A percentile compares a stretch with the other conserved stretches of the same genome.
Evolutionary conservation across 2,797 vertebrate species (phyloP).

Genomic region (Acanthurus tractus): DNA sequence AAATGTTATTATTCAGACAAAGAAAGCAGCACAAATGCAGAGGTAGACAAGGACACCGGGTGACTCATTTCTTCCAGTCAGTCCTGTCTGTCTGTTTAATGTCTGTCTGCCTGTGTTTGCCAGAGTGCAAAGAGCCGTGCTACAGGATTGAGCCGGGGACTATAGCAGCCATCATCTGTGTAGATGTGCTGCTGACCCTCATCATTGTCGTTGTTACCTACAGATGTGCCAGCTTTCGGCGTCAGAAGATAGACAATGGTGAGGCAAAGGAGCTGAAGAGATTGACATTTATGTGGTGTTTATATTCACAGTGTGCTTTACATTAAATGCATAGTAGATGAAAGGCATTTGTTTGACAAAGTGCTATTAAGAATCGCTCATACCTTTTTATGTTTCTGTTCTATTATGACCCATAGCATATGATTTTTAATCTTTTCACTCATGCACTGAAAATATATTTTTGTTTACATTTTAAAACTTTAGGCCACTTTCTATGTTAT

Average conservation of each 20-base stretch:
- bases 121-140: slow-evolving; percentile 70
- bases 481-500: background rate
- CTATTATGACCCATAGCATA: background rate
- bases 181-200: slow-evolving; percentile 82
- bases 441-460: background rate
- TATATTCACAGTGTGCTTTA: background rate
- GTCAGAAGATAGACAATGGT: slow-evolving; percentile 74
- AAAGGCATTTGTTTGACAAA: background rate
- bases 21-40: background rate
- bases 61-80: slow-evolving; percentile 51
- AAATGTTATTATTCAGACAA: background rate
- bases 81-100: slow-evolving; percentile 28
- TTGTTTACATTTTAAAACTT: background rate
- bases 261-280: background rate
- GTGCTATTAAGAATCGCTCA: too few species aligned
- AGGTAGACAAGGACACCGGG: background rate
- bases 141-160: slow-evolving; percentile 79
- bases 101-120: slow-evolving; percentile 15
- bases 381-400: background rate
- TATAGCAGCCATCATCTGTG: slow-evolving; percentile 76
- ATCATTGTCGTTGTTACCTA: slow-evolving; percentile 80
- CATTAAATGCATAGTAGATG: background rate
- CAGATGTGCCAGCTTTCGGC: slow-evolving; percentile 71
- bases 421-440: background rate
- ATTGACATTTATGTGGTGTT: background rate